Percentiles rank a stretch among this genome's conserved stretches.
Evolutionary conservation across 2,888 invertebrate genomes (phyloP).

Genomic region (Scrobipalpa costella): DNA sequence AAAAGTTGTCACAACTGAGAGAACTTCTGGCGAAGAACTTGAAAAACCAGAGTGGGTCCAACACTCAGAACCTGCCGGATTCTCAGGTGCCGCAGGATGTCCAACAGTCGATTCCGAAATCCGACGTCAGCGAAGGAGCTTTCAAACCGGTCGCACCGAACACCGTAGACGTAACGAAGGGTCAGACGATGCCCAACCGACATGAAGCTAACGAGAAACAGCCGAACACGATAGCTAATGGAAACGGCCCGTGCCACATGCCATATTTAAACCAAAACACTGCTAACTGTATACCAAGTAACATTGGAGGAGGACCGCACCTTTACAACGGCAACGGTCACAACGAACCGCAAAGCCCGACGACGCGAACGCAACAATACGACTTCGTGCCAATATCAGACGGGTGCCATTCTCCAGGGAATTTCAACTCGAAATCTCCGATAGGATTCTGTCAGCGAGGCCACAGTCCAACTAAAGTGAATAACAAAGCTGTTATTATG

Average conservation of each 20-base stretch:
- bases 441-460: constrained; percentile 63
- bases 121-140: constrained; percentile 56
- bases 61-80: constrained; percentile 48
- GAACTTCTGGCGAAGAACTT: constrained; percentile 86
- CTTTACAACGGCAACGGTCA: constrained; percentile 66
- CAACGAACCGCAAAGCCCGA: constrained; percentile 87
- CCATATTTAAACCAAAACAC: constrained; percentile 49
- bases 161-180: constrained; percentile 48
- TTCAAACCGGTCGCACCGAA: constrained; percentile 56
- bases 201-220: constrained; percentile 49
- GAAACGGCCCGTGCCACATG: constrained; percentile 56
- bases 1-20: constrained; percentile 87
- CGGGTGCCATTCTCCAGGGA: constrained; percentile 84
- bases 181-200: constrained; percentile 45
- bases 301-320: constrained; percentile 49
- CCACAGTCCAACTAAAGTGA: constrained; percentile 65
- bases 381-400: constrained; percentile 94
- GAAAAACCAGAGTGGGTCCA: constrained; percentile 70
- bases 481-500: constrained; percentile 61
- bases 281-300: constrained; percentile 47
- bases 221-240: constrained; percentile 48
- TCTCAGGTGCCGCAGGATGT: constrained; percentile 51
- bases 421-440: constrained; percentile 72
- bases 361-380: constrained; percentile 88
- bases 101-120: constrained; percentile 45